These are phyloP conservation scores for Mus pahari DNA, from an alignment of 2,113 vertebrate genomes.

Conservation along the genomic window DNA sequence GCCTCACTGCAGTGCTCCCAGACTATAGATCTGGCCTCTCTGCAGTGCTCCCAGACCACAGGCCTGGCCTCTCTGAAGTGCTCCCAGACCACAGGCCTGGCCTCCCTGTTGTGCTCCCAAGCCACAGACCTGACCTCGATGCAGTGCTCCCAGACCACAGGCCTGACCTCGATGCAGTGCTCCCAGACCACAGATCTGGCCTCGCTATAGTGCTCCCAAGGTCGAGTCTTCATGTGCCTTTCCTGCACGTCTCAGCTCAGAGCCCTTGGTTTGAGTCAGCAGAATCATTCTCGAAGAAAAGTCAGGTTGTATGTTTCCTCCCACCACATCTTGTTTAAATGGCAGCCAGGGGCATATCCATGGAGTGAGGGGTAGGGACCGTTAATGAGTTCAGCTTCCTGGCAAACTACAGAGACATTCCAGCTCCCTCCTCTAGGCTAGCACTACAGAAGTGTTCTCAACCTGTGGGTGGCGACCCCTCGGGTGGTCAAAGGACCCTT, in stretches of 20 bases:
- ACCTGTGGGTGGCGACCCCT: background rate
- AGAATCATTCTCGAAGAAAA: conserved; percentile 1
- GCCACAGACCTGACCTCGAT: background rate
- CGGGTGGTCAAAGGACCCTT: background rate
- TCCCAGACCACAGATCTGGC: background rate
- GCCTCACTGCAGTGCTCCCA: background rate
- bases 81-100: background rate
- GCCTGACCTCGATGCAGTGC: background rate
- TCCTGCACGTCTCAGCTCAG: background rate
- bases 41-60: background rate
- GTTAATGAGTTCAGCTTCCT: conserved; percentile 15
- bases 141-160: background rate
- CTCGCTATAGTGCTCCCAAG: background rate
- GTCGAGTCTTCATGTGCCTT: background rate
- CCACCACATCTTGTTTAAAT: background rate
- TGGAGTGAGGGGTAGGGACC: no score
- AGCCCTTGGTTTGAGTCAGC: background rate
- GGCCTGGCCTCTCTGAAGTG: background rate
- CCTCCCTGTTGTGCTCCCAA: background rate
- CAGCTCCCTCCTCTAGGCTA: background rate
- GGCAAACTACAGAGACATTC: background rate
- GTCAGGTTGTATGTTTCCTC: background rate
- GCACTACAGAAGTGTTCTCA: background rate
- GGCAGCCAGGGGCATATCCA: background rate
- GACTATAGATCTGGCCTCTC: background rate